phyloP scores from a whole-genome alignment of 2,888 invertebrate species.

The Scaeva pyrastri region DNA sequence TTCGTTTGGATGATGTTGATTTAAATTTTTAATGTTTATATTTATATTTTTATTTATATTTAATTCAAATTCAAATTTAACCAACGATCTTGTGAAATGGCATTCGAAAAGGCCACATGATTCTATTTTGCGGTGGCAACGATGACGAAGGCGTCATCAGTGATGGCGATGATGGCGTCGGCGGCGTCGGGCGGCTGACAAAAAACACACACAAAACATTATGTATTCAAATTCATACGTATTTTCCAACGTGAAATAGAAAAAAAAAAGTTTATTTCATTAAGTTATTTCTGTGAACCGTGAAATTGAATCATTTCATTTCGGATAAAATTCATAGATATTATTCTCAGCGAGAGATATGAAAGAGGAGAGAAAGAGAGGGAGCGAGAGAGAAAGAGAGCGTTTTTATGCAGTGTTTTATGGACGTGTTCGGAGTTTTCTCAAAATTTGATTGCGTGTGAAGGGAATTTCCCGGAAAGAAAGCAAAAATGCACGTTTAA shows the following conservation, averaged over 20 bases:
- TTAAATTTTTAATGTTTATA: constrained; percentile 36
- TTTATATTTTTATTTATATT: too few relatives aligned
- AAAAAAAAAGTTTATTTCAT: constrained; percentile 70
- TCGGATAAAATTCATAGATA: constrained; percentile 42
- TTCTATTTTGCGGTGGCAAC: constrained; percentile 60
- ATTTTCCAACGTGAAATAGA: constrained; percentile 47
- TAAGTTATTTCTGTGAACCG: constrained; percentile 75
- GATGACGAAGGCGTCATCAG: constrained; percentile 41
- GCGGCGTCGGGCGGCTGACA: constrained; percentile 56
- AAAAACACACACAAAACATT: constrained; percentile 62
- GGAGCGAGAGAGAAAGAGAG: constrained; percentile 17
- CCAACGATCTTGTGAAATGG: constrained; percentile 64
- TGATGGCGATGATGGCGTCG: constrained; percentile 32
- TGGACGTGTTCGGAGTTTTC: constrained; percentile 24
- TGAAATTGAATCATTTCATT: constrained; percentile 74
- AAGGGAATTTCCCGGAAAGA: constrained; percentile 67
- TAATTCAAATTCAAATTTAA: constrained; percentile 55
- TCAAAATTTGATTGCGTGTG: constrained; percentile 56
- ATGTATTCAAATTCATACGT: too few relatives aligned
- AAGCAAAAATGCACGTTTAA: constrained; percentile 49
- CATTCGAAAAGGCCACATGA: constrained; percentile 58
- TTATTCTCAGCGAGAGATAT: constrained; percentile 4
- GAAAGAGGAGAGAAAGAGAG: constrained; percentile 11
- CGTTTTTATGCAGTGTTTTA: constrained; percentile 61
- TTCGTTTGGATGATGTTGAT: constrained; percentile 46